Evolutionary conservation across 1,140 invertebrate genomes (phyloP).

Genomic region (Nebria ingens): DNA sequence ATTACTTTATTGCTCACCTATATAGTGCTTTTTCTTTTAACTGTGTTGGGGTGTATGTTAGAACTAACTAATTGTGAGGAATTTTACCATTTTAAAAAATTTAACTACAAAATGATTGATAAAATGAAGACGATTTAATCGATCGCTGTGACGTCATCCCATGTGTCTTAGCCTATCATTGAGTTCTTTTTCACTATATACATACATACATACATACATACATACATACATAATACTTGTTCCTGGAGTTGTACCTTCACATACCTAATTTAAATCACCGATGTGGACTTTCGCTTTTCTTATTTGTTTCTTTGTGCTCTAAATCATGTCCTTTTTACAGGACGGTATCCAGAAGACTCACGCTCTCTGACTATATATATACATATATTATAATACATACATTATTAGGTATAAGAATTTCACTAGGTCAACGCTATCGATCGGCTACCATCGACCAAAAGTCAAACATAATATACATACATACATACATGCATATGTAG

Average conservation of each 20-base stretch:
- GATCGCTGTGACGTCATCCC: background rate
- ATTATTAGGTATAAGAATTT: no score
- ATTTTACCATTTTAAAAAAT: conserved; percentile 1
- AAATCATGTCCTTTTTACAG: conserved; percentile 1
- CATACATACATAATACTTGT: no score
- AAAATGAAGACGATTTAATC: background rate
- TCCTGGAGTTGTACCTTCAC: no score
- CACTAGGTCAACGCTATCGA: no score
- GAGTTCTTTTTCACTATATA: no score
- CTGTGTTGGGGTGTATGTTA: conserved; percentile 24
- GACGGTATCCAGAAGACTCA: background rate
- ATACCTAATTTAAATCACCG: no score
- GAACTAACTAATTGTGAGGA: conserved; percentile 1
- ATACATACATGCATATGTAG: no score
- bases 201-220: no score
- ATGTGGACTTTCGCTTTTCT: background rate
- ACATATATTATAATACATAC: no score
- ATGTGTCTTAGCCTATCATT: no score
- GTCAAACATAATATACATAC: no score
- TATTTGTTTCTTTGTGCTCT: background rate
- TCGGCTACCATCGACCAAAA: no score
- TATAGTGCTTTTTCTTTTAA: conserved; percentile 22
- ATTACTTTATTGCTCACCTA: conserved; percentile 13
- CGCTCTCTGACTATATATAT: background rate
- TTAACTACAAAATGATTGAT: background rate